These are phyloP conservation scores for Frankliniella intonsa DNA, from an alignment of 2,888 invertebrate species.

Conservation along the genomic window DNA sequence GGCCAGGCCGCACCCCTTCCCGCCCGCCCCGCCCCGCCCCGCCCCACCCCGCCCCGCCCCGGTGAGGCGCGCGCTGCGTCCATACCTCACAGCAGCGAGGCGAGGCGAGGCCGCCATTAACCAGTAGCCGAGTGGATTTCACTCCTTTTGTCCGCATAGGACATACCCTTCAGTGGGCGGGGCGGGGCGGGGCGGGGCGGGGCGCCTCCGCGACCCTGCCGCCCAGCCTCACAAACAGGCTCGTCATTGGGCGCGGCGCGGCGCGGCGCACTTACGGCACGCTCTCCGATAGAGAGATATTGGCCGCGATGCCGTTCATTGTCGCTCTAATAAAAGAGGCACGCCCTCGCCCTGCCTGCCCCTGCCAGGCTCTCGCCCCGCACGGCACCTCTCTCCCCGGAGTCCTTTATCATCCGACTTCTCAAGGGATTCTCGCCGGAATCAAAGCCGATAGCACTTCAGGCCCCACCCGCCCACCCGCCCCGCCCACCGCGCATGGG, in stretches of 20 bases:
- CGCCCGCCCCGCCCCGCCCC: too few relatives aligned
- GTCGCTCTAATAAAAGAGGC: too few relatives aligned
- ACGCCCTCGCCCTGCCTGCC: not conserved
- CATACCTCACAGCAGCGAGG: too few relatives aligned
- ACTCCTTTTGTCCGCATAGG: not conserved
- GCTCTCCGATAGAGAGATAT: too few relatives aligned
- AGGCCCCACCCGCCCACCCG: too few relatives aligned
- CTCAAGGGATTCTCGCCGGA: not conserved
- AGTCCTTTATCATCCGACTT: not conserved
- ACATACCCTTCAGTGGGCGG: not conserved
- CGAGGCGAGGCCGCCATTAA: not conserved
- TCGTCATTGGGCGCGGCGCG: not conserved
- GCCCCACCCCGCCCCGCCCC: too few relatives aligned
- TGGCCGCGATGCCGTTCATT: too few relatives aligned
- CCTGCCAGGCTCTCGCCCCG: not conserved
- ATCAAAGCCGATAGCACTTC: too few relatives aligned
- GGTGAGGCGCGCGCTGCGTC: too few relatives aligned
- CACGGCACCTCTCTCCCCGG: not conserved
- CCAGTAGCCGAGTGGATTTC: conserved; percentile 19
- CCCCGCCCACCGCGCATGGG: too few relatives aligned
- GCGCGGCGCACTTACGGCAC: too few relatives aligned
- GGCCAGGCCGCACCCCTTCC: too few relatives aligned
- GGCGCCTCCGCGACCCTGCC: not conserved
- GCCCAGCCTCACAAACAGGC: not conserved
- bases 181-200: not conserved